Conservation (phyloP, 2,797 vertebrate genomes). For the Triplophysa yarkandensis region DNA sequence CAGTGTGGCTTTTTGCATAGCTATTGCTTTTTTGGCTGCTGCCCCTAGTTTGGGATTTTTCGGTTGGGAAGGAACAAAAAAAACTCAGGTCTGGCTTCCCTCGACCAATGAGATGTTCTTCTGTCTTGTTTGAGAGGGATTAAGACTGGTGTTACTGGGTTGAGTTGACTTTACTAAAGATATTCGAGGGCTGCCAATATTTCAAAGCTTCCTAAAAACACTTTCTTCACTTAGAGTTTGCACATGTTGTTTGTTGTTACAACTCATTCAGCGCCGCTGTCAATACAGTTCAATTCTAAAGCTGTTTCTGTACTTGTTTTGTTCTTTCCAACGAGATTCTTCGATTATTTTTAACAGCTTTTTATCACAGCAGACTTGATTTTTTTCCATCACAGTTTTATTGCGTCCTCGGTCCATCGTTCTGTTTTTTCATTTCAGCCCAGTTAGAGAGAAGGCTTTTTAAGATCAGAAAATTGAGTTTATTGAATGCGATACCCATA, state of each 20-base stretch:
- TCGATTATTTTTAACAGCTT: conserved; percentile 30
- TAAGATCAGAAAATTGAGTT: conserved; percentile 31
- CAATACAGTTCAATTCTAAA: conserved; percentile 9
- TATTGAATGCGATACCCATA: conserved; percentile 24
- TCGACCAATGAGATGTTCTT: conserved; percentile 20
- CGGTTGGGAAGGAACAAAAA: neutral
- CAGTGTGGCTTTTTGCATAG: conserved; percentile 55
- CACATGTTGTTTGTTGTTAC: conserved; percentile 31
- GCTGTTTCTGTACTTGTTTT: neutral
- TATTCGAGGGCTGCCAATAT: conserved; percentile 50
- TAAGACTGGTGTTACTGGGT: conserved; percentile 53
- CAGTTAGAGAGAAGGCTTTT: conserved; percentile 3
- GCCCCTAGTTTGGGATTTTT: neutral
- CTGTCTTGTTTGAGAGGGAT: conserved; percentile 17
- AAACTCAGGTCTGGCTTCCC: neutral
- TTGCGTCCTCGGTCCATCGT: conserved; percentile 3
- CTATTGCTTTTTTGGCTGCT: conserved; percentile 46
- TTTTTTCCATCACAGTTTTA: conserved; percentile 20
- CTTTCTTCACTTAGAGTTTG: conserved; percentile 42
- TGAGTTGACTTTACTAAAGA: conserved; percentile 50
- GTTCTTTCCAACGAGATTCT: conserved; percentile 4
- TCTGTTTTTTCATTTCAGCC: neutral
- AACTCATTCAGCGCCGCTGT: neutral
- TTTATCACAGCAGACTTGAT: neutral
- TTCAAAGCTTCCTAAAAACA: conserved; percentile 49